Base-by-base conservation (phyloP, 2,113 vertebrate genomes). In the Syngnathoides biaculeatus region DNA sequence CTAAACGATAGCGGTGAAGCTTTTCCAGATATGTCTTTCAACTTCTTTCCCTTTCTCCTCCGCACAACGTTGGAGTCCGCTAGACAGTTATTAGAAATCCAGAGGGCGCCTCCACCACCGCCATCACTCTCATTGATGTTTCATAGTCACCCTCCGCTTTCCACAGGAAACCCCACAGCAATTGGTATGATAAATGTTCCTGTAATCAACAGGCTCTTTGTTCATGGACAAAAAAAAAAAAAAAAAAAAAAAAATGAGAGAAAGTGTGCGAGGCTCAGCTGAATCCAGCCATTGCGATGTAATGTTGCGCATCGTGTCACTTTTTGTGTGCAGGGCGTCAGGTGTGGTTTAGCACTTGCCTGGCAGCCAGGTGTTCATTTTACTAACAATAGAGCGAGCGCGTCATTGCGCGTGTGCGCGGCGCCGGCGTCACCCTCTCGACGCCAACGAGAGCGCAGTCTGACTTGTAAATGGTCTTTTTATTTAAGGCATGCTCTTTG, bases 321-420 rank as follows among this genome's bases (percentile, higher is more conserved):
- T 15, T 43, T n/a, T 56, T 86, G 75, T 50, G 42, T 69, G 73
- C 65, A 55, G 48, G 45, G 80, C 57, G 20, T 61, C 38, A 59
- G 57, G 59, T 61, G 72, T 81, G 86, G 90, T 91, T 88, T 89
- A 89, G 77, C 90, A 89, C 86, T 78, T 79, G 78, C 74, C 80
- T 72, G 86, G 81, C 86, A 83, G 87, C 84, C 92, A 92, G 92
- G 92, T 92, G 92, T 87, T 92, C 92, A 92, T 92, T 92, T 91
- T 73, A 91, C 89, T 92, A 86, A 91, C 89, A 92, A 92, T 90
- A 71, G 89, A 56, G 75, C 72, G 20, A 79, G 67, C n/a, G 83
- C 90, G 88, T 90, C 89, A 92, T 77, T 59, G 78, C 64, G 62
- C 75, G 24, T 27, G 14, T 17, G 26, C 48, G 53, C 35, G 65